phyloP scores from a whole-genome alignment of 2,113 vertebrate genomes.

The Microcebus ravelobensis region DNA sequence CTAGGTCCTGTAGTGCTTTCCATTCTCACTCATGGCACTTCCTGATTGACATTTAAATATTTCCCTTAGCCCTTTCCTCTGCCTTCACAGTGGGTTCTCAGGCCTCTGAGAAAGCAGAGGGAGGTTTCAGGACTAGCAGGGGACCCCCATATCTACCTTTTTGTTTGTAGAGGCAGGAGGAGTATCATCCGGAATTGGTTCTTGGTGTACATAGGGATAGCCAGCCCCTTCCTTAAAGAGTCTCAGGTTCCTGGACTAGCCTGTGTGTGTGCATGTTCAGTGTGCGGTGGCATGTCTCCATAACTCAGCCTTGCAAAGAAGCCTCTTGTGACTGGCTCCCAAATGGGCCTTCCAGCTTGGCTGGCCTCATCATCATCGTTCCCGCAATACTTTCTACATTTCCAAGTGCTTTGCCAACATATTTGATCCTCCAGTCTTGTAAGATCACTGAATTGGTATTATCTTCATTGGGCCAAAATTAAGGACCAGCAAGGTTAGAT shows the following conservation, averaged over 20 bases:
- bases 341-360: not conserved
- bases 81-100: not conserved
- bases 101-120: constrained; percentile 49
- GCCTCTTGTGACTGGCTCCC: constrained; percentile 1
- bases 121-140: not conserved
- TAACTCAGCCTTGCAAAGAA: constrained; percentile 69
- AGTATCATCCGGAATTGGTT: not conserved
- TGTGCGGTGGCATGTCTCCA: not conserved
- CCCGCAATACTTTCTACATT: constrained; percentile 35
- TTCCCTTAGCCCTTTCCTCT: constrained; percentile 22
- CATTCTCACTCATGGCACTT: not conserved
- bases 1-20: constrained; percentile 18
- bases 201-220: constrained; percentile 26
- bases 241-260: constrained; percentile 13
- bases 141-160: not conserved
- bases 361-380: constrained; percentile 45
- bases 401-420: constrained; percentile 46
- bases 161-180: constrained; percentile 16
- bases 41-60: constrained; percentile 4
- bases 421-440: constrained; percentile 37
- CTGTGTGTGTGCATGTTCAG: constrained; percentile 48
- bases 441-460: constrained; percentile 36
- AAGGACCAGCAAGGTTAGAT: constrained; percentile 34
- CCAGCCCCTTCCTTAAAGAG: constrained; percentile 23
- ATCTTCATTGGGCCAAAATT: constrained; percentile 45